Evolutionary conservation across 2,888 invertebrate genomes (phyloP), one percentile per base, ranked within the genome.

Genomic region (Eubasilissa splendida): DNA sequence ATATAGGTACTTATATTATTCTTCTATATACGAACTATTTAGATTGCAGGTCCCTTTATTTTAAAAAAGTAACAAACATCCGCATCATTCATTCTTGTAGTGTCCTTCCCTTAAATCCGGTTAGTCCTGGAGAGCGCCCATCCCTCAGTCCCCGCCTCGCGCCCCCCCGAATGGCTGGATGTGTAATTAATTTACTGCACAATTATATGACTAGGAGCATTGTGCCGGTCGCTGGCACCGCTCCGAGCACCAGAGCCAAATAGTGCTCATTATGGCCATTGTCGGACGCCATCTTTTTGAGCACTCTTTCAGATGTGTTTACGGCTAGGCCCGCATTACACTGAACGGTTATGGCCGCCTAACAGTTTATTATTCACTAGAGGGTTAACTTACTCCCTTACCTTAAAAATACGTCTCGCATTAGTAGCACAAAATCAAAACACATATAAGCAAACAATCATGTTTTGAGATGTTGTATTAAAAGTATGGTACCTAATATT

Each of bases 181-280:
- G 33, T 75, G 80, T 82, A 80, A 82, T 82, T 82, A 82, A 82
- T 82, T 82, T 82, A 82, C 77, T 78, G 80, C 80, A 80, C 80
- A 82, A 80, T 82, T 80, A 82, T 80, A 82, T 82, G 76, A 78
- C 68, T 80, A 80, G 71, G 54, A 50, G 65, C 79, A 76, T 76
- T 79, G 76, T 63, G 56, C 56, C 33, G 31, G 71, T 42, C 50
- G 53, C 77, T 77, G 68, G 80, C 77, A 80, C 50, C 58, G 52
- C 22, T 56, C 70, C 31, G 56, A 58, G 33, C 65, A 42, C 60
- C 50, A 42, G 59, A 70, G 80, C 82, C 82, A 82, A 82, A 80
- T 82, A 78, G 78, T 75, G 78, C 75, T 76, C 76, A 80, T 80
- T 80, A 80, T 76, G 75, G 59, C 59, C 74, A 65, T 80, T 75